Conservation (phyloP, 92 coral and sea anemone genomes). For the Actinernus sp. region DNA sequence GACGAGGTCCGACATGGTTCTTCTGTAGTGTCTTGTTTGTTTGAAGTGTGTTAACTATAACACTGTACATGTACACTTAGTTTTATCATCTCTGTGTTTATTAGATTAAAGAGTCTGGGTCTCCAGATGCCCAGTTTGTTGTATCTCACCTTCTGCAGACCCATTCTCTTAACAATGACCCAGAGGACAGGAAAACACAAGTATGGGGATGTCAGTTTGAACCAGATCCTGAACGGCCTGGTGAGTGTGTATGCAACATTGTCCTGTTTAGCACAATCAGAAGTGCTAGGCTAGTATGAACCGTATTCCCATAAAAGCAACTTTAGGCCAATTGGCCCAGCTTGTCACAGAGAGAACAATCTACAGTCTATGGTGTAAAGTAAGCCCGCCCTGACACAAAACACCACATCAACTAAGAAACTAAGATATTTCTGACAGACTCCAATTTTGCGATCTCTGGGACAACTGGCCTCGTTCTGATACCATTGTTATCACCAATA, state of each 20-base stretch:
- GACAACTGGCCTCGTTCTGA: no score
- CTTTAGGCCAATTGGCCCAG: no score
- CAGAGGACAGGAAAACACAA: slow-evolving; percentile 94
- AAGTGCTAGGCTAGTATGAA: not conserved
- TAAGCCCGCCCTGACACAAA: no score
- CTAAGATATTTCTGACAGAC: no score
- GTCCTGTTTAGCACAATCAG: not conserved
- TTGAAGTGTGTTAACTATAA: not conserved
- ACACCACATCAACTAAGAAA: no score
- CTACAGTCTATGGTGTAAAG: no score
- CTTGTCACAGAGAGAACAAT: no score
- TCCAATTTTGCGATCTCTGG: no score
- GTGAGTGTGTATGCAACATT: slow-evolving; percentile 35
- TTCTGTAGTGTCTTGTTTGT: not conserved
- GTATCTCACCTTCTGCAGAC: slow-evolving; percentile 98
- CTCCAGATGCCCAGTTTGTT: slow-evolving; percentile 71
- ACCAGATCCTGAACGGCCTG: slow-evolving; percentile 83
- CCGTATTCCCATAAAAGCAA: no score
- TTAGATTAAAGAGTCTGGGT: slow-evolving; percentile 50
- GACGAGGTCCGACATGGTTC: not conserved
- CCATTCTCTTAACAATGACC: slow-evolving; percentile 95
- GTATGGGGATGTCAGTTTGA: slow-evolving; percentile 99
- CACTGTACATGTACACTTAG: no score
- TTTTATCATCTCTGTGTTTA: no score
- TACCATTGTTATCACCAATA: no score